Evolutionary conservation across 2,113 vertebrate species (phyloP), one percentile per base, ranked within the genome.

Genomic region (Dascyllus trimaculatus): DNA sequence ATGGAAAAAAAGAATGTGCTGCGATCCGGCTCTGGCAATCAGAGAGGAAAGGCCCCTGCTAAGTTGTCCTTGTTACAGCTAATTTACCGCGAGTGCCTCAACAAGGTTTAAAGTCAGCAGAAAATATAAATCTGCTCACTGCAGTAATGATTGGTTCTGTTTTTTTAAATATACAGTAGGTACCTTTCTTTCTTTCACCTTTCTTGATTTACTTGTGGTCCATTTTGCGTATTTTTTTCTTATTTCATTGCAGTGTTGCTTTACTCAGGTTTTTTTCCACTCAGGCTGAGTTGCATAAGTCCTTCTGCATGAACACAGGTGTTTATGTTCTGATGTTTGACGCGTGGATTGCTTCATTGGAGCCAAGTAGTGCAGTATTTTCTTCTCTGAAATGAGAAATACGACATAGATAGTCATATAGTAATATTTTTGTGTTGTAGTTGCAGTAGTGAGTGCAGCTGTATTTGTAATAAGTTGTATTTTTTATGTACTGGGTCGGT

Each of bases 1-100:
- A 60, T 25, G n/a, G n/a, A 18, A 52, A 60, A 15, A 24, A 21
- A 35, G 2, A 9, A 35, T 35, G 32, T 6, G 70, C 58, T 48
- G n/a, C 0, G 17, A 76, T 59, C 9, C 51, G 73, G 13, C 57
- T 40, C n/a, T 58, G 45, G 53, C 45, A 59, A 60, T 85, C n/a
- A 35, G 21, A 57, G 63, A 74, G 1, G 6, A 66, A 77, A 56
- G 46, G 5, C 17, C 32, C 24, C 51, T 35, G 56, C 25, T 61
- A 40, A 35, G 69, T 63, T 69, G 35, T 75, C 45, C 66, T 26
- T 62, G 70, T 80, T 65, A 65, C 84, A 85, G 82, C 85, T 92
- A 79, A 90, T 91, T 88, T 86, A 91, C 93, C 92, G 80, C 86
- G 95, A 95, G 95, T 95, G 95, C 95, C 95, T 95, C 79, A 88